Evolutionary conservation across 2,113 vertebrate genomes (phyloP), one percentile per base, ranked within the genome.

Genomic region (Microtus oregoni): DNA sequence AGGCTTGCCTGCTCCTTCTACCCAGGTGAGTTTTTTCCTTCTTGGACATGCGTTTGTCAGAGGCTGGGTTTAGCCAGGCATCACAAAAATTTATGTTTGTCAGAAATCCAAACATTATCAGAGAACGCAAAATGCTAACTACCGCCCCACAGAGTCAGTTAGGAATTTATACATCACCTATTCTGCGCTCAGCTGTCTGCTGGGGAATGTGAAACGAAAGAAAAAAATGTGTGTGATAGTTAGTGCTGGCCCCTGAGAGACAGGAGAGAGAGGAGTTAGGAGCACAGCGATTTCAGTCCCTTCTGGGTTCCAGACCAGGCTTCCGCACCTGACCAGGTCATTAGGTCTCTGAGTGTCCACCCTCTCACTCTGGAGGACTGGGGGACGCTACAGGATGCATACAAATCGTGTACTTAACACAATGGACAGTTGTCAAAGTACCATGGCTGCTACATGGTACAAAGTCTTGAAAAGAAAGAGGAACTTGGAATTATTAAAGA

Each of bases 31-130:
- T 63, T 94, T 86, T 86, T 44, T 52, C 88, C 20, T 86, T 91
- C 26, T 73, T 32, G 4, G 24, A 11, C 73, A 41, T 20, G 32
- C 35, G 15, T 70, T 75, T 91, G 2, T 65, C 77, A 92, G 28
- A 93, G 67, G 26, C 50, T 86, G 41, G 22, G 91, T 81, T 50
- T 76, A 89, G 9, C 35, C 55, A 94, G 41, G 38, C 38, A 76
- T 83, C 82, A 93, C 17, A 47, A 96, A 95, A 89, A 91, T 91
- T 81, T 41, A 63, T 38, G 4, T 72, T 89, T 68, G 86, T 65
- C 41, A 50, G 50, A 50, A 94, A 86, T 79, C 63, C 24, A 52
- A 67, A 38, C 24, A 81, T 88, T 55, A 79, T 61, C 70, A 87
- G 58, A 92, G 94, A 90, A 65, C 12, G 52, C 58, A 85, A 96